Evolutionary conservation across 2,888 invertebrate species (phyloP), one percentile per base, ranked within the genome.

Genomic region (Sphinx pinastri): DNA sequence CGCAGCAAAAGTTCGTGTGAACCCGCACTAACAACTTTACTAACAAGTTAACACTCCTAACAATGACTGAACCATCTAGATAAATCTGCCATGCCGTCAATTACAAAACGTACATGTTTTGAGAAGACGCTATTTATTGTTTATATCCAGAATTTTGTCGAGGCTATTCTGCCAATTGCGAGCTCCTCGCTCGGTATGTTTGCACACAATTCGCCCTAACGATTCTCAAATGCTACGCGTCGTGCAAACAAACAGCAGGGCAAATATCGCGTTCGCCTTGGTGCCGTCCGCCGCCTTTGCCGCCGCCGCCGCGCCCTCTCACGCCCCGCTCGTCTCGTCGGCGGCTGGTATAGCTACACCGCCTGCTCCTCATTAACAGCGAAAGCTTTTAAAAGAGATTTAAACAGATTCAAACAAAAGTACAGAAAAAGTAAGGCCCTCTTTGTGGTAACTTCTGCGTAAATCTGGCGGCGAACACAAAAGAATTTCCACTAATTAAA

Each of bases 1-100:
- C 85, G 85, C 84, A 82, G 85, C 86, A 84, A 90, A 90, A 91
- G 89, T 90, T 91, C 86, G 89, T 86, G 89, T 91, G 86, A 91
- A 90, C 89, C 90, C 84, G 83, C 88, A 86, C 88, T 90, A 92
- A 92, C 90, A 88, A 89, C 88, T 92, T 90, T 86, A 89, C 91
- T 91, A 91, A 92, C 92, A 91, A 91, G 87, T 89, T 91, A 90
- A 92, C 91, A 91, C 88, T 88, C 83, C 84, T 88, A 90, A 92
- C 90, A 90, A 93, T 91, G 93, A 93, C 93, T 92, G 93, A 92
- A 90, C 93, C 92, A 93, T 93, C 92, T 88, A 91, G 88, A 90
- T 90, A 89, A 91, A 92, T 91, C 87, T 89, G 87, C 86, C 86
- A 85, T 84, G 85, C 86, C 84, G 89, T 91, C 92, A 90, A 90